Percentiles rank a stretch among this genome's conserved stretches.
These are phyloP conservation scores for Lepeophtheirus nordmannii DNA, from an alignment of 2,888 invertebrate genomes.

Conservation along the genomic window DNA sequence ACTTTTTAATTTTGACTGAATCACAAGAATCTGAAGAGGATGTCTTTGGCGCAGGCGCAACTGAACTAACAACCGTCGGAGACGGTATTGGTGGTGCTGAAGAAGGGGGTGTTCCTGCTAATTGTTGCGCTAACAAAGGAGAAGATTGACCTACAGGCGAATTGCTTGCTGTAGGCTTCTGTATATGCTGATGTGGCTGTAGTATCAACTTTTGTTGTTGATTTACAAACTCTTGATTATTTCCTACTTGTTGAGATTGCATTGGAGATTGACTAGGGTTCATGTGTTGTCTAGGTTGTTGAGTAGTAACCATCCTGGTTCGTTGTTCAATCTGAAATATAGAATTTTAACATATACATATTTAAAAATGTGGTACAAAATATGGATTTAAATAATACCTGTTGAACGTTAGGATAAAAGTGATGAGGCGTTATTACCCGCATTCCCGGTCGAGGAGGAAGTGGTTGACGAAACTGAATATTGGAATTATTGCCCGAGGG, in stretches of 20 bases:
- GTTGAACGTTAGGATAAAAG: background rate
- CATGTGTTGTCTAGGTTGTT: background rate
- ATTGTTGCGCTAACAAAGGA: background rate
- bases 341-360: background rate
- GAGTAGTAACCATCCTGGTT: background rate
- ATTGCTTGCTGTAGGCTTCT: background rate
- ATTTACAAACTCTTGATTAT: background rate
- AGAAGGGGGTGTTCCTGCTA: background rate
- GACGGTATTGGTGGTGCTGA: too few species aligned
- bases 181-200: background rate
- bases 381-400: constrained; percentile 6
- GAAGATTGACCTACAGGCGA: background rate
- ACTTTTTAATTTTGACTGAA: too few species aligned
- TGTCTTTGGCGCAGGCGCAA: too few species aligned
- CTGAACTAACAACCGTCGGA: too few species aligned
- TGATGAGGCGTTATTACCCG: constrained; percentile 1
- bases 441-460: constrained; percentile 3
- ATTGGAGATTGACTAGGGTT: background rate
- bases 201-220: background rate
- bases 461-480: constrained; percentile 11
- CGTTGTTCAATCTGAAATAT: background rate
- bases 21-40: too few species aligned
- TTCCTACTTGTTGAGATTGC: background rate
- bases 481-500: constrained; percentile 7
- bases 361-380: background rate